Percentiles rank a stretch among this genome's conserved stretches.
phyloP scores from a whole-genome alignment of 2,113 vertebrate genomes.

The Meles meles region DNA sequence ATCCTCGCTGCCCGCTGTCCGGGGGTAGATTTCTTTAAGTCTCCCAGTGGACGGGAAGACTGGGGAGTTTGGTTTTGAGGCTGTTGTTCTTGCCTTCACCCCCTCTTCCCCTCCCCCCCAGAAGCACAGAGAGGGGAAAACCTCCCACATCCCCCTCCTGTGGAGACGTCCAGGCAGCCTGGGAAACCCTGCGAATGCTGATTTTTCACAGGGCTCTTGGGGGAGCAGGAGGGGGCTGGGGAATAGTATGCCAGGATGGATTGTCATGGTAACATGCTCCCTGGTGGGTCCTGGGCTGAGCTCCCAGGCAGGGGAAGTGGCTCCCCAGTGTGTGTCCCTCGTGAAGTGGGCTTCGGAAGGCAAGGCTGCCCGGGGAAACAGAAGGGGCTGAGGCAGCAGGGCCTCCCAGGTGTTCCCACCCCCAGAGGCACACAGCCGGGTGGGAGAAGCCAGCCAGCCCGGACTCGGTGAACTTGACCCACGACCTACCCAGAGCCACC shows the following conservation, averaged over 20 bases:
- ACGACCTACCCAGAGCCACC: background rate
- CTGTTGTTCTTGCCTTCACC: background rate
- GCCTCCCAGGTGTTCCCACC: background rate
- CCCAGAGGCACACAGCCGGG: background rate
- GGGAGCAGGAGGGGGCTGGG: background rate
- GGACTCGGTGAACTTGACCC: background rate
- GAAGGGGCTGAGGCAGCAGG: background rate
- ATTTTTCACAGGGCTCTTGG: slow-evolving; percentile 41
- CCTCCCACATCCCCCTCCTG: background rate
- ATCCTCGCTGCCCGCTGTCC: background rate
- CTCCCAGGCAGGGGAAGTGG: slow-evolving; percentile 26
- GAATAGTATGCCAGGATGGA: background rate
- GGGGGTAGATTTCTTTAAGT: background rate
- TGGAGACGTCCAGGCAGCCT: background rate
- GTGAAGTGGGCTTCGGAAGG: background rate
- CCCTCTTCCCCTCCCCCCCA: background rate
- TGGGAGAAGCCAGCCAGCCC: background rate
- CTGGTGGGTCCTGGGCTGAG: slow-evolving; percentile 48
- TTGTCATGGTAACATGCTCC: slow-evolving; percentile 61
- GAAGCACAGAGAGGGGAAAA: background rate
- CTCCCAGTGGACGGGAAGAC: background rate
- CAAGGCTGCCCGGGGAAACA: background rate
- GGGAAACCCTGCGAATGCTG: slow-evolving; percentile 34
- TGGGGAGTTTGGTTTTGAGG: background rate
- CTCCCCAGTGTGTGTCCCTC: background rate